phyloP scores from a whole-genome alignment of 2,888 invertebrate species.

The Drosophila antonietae region DNA sequence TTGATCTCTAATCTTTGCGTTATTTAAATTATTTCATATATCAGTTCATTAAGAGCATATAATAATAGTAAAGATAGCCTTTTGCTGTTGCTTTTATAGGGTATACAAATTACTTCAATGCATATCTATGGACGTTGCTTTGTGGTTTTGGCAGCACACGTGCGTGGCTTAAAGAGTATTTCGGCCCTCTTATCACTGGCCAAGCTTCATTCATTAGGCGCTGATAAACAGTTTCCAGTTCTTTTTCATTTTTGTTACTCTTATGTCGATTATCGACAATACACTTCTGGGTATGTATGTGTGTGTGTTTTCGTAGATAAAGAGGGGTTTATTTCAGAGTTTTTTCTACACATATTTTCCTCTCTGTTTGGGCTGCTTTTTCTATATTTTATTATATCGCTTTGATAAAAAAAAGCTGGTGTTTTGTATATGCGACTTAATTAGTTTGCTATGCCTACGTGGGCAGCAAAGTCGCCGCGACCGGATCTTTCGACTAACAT shows the following conservation, averaged over 20 bases:
- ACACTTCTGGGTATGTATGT: conserved; percentile 19
- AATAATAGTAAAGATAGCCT: background rate
- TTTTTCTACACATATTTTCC: conserved; percentile 24
- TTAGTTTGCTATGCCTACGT: conserved; percentile 69
- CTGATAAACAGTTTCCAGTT: conserved; percentile 61
- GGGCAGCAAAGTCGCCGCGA: conserved; percentile 51
- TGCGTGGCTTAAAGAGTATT: conserved; percentile 47
- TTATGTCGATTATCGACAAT: conserved; percentile 51
- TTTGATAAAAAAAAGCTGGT: conserved; percentile 67
- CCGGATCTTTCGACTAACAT: conserved; percentile 62
- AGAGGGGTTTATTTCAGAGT: conserved; percentile 34
- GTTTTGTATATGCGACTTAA: conserved; percentile 75
- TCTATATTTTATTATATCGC: conserved; percentile 56
- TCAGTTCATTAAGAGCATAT: no score
- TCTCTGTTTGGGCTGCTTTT: conserved; percentile 24
- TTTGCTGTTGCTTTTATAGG: conserved; percentile 1
- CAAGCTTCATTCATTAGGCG: conserved; percentile 64
- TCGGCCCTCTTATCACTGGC: conserved; percentile 55
- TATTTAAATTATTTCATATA: no score
- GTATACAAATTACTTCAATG: conserved; percentile 23
- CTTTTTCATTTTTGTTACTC: conserved; percentile 16
- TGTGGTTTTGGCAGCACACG: conserved; percentile 55
- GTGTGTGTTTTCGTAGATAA: conserved; percentile 55
- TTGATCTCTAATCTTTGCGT: no score
- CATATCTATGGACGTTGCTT: conserved; percentile 8